Conservation (phyloP, 2,888 invertebrate species). For the Eupithecia inturbata region DNA sequence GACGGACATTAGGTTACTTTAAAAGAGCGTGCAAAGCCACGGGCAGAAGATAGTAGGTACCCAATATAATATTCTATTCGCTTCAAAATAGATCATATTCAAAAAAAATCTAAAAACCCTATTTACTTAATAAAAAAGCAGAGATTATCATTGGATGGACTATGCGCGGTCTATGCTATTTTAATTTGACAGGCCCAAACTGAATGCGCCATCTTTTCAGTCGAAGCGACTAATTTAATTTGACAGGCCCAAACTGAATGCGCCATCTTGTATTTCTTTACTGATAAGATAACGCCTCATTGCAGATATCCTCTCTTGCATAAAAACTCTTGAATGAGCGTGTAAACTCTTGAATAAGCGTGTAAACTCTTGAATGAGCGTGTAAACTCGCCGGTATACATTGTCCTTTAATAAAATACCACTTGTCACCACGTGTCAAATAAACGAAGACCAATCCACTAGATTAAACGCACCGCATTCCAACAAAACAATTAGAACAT, state of each 20-base stretch:
- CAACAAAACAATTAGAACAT: constrained; percentile 52
- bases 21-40: too few species aligned
- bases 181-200: not conserved
- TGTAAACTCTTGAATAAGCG: too few species aligned
- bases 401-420: not conserved
- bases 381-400: not conserved
- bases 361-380: not conserved
- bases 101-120: too few species aligned
- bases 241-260: not conserved
- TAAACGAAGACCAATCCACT: not conserved
- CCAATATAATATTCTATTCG: not conserved
- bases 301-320: too few species aligned
- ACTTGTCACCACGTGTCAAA: not conserved
- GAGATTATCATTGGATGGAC: too few species aligned
- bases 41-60: too few species aligned
- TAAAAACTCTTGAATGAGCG: too few species aligned
- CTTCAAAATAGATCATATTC: too few species aligned
- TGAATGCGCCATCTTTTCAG: not conserved
- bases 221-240: not conserved
- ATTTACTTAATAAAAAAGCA: too few species aligned
- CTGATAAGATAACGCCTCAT: too few species aligned
- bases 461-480: constrained; percentile 6
- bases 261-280: too few species aligned
- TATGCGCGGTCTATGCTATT: not conserved
- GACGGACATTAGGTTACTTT: too few species aligned